Conservation (phyloP, 2,113 vertebrate genomes). For the Rostratula benghalensis region DNA sequence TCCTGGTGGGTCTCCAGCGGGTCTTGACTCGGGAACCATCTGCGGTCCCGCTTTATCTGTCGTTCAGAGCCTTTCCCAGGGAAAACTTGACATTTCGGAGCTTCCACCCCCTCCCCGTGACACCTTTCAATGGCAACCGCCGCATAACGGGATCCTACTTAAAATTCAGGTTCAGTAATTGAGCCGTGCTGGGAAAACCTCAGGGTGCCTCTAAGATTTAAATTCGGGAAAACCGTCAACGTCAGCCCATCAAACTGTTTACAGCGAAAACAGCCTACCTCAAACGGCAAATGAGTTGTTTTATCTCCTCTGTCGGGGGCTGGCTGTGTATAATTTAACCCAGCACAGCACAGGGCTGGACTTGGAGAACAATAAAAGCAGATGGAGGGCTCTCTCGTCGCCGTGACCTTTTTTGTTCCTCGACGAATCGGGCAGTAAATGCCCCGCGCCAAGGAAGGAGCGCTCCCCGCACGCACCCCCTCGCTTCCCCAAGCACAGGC, state of each 20-base stretch:
- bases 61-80: background rate
- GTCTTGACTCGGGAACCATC: background rate
- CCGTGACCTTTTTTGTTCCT: constrained; percentile 26
- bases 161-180: constrained; percentile 6
- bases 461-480: background rate
- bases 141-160: background rate
- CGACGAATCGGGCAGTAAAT: background rate
- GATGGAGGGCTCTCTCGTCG: constrained; percentile 25
- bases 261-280: background rate
- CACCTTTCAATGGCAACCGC: background rate
- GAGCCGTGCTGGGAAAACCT: background rate
- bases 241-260: constrained; percentile 13
- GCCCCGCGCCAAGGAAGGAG: background rate
- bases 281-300: background rate
- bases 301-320: background rate
- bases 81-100: background rate
- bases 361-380: constrained; percentile 52
- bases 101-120: background rate
- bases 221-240: background rate
- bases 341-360: background rate
- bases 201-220: background rate
- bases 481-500: background rate
- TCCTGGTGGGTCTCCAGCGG: rapidly evolving
- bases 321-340: background rate
- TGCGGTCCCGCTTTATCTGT: rapidly evolving